Evolutionary conservation across 2,888 invertebrate genomes (phyloP), one percentile per base, ranked within the genome.

Genomic region (Meiosimyza decipiens): DNA sequence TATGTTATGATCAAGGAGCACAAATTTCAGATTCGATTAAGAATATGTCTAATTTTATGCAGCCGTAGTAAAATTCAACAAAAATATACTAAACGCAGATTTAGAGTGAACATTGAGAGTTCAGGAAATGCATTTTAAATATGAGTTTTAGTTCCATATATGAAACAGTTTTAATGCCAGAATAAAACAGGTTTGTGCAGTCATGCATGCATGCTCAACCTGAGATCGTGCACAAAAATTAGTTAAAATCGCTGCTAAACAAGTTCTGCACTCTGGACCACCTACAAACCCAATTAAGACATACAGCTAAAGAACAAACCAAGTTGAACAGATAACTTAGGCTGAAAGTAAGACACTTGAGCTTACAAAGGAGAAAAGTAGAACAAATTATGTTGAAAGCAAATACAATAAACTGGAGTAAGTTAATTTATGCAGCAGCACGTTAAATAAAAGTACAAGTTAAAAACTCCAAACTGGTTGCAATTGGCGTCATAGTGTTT

Each of bases 191-290:
- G 60, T 40, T 62, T 62, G 6, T 18, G 47, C 40, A 62, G n/a
- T 62, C 60, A 62, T 62, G 60, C 47, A 62, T 62, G 60, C 47
- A 62, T 28, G 40, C 28, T 47, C 47, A 15, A 6, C 1, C n/a
- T 22, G 40, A 62, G 28, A 6, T 47, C n/a, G 13, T 33, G n/a
- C 28, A 62, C 12, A 28, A 59, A 22, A 59, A 16, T 62, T 60
- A 12, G 60, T 28, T 9, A n/a, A 15, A 28, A 60, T n/a, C 1
- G n/a, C 11, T 28, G n/a, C 11, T 28, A 50, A 64, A 64, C 64
- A 64, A 64, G 64, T 64, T 64, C 64, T 15, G 50, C 51, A 40
- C 33, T 64, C 51, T 51, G 64, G 64, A 64, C 64, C 64, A 64
- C 64, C 64, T 64, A 64, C 64, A 64, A 22, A 64, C 64, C 64